phyloP scores from a whole-genome alignment of 1,140 invertebrate species.

The Agrilus planipennis region DNA sequence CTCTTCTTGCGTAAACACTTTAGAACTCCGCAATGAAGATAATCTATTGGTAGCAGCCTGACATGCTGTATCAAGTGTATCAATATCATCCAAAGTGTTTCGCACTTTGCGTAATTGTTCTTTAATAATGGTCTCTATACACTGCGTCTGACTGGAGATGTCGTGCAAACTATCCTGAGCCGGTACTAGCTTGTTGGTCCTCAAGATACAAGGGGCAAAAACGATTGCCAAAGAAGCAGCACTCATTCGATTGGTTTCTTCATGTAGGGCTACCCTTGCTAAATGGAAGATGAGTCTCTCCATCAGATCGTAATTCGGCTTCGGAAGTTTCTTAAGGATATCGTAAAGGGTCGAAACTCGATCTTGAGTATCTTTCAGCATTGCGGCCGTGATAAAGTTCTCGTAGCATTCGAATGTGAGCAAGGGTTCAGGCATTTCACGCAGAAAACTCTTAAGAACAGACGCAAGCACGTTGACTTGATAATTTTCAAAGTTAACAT shows the following conservation, averaged over 20 bases:
- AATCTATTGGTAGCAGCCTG: constrained; percentile 64
- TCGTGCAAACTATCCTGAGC: constrained; percentile 82
- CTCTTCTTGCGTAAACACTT: constrained; percentile 55
- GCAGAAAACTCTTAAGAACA: constrained; percentile 83
- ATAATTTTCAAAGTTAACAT: constrained; percentile 58
- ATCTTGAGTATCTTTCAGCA: constrained; percentile 70
- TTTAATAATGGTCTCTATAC: constrained; percentile 78
- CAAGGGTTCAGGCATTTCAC: constrained; percentile 87
- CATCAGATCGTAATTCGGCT: constrained; percentile 81
- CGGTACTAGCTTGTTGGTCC: constrained; percentile 72
- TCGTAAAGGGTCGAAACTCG: constrained; percentile 72
- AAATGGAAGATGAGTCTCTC: constrained; percentile 89
- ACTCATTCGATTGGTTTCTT: constrained; percentile 86
- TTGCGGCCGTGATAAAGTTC: constrained; percentile 79
- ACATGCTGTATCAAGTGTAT: constrained; percentile 70
- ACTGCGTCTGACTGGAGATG: constrained; percentile 66
- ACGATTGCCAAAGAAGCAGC: constrained; percentile 84
- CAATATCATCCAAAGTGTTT: constrained; percentile 75
- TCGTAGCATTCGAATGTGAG: constrained; percentile 90
- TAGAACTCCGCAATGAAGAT: constrained; percentile 59
- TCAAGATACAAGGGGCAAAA: constrained; percentile 86
- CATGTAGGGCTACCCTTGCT: constrained; percentile 74
- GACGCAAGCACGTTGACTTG: constrained; percentile 81
- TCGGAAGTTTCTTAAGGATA: constrained; percentile 80
- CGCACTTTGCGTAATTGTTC: constrained; percentile 42